These are phyloP conservation scores for Dipodomys stephensi DNA, from an alignment of 2,113 vertebrate species.

Conservation along the genomic window DNA sequence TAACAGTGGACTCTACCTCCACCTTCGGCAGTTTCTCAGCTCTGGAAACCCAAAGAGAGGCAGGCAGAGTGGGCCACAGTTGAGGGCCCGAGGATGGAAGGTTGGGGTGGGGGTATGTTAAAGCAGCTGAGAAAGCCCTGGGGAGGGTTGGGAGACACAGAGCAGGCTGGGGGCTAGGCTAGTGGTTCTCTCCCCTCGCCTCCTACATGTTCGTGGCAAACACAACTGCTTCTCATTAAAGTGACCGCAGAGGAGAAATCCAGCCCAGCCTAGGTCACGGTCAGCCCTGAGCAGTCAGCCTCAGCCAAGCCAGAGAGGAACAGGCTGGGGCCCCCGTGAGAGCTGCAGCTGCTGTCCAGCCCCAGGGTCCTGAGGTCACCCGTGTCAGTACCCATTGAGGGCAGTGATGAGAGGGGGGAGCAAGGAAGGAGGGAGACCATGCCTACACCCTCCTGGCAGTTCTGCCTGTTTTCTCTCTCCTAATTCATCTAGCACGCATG, in stretches of 20 bases:
- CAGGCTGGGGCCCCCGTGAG: conserved; percentile 13
- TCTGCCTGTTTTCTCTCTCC: conserved; percentile 6
- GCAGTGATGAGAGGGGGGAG: not conserved
- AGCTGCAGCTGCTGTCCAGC: conserved; percentile 28
- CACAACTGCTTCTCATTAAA: conserved; percentile 83
- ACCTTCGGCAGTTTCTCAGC: not conserved
- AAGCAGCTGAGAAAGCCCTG: not conserved
- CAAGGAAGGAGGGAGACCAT: not conserved
- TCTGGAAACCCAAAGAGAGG: not conserved
- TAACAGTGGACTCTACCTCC: not conserved
- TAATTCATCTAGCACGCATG: conserved; percentile 22
- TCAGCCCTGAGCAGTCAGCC: conserved; percentile 60
- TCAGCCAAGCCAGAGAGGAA: conserved; percentile 53
- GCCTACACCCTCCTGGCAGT: not conserved
- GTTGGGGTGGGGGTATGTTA: not conserved
- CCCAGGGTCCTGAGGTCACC: not conserved
- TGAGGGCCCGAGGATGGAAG: not conserved
- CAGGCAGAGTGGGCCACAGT: too few relatives aligned
- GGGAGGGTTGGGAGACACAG: not conserved
- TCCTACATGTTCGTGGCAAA: conserved; percentile 41
- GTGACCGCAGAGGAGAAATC: conserved; percentile 60
- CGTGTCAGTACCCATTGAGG: not conserved
- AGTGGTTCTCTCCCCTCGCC: not conserved
- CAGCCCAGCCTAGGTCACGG: conserved; percentile 70
- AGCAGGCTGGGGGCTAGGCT: not conserved